Base-by-base conservation (phyloP, 2,888 invertebrate genomes). In the Muschampia plurimacula region DNA sequence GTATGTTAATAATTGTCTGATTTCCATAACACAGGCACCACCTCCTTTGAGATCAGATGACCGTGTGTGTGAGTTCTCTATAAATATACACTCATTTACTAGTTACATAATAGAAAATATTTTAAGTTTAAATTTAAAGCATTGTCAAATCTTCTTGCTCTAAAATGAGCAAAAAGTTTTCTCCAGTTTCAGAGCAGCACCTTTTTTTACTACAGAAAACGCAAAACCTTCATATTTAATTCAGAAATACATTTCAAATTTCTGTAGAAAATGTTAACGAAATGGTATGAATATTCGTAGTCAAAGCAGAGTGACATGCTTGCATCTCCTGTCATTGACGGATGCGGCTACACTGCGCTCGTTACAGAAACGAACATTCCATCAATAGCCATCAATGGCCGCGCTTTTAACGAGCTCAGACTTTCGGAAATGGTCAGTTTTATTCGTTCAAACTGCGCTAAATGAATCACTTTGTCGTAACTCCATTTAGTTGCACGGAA, bases 321-420 rank as follows among this genome's bases (percentile, higher is more conserved):
- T 77, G 59, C 76, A 77, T 80, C 83, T 80, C 81, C 79, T 86
- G 88, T 88, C 89, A 89, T 79, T 88, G 89, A 89, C 84, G 83
- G 83, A 89, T 86, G 84, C 81, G 83, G 84, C 82, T 77, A 80
- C 82, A 84, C 78, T 76, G 82, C 80, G 83, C 81, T 85, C 85
- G 86, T 84, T 88, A 85, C 80, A 77, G 79, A 77, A 80, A 79
- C 80, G 82, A 83, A 84, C 82, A 81, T 82, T 82, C 83, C 85
- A 85, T 86, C 84, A 84, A 85, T 86, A 81, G 80, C 81, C 79
- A 78, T 81, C 78, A 81, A 72, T 81, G 69, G 66, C 44, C 52
- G 72, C 76, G 75, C 85, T 72, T 86, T 84, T 87, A 87, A 86
- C 86, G 85, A 86, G 86, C 82, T 82, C 80, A 79, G 81, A 81